Conservation (phyloP, 2,113 vertebrate genomes). For the Phylloscopus trochiloides region DNA sequence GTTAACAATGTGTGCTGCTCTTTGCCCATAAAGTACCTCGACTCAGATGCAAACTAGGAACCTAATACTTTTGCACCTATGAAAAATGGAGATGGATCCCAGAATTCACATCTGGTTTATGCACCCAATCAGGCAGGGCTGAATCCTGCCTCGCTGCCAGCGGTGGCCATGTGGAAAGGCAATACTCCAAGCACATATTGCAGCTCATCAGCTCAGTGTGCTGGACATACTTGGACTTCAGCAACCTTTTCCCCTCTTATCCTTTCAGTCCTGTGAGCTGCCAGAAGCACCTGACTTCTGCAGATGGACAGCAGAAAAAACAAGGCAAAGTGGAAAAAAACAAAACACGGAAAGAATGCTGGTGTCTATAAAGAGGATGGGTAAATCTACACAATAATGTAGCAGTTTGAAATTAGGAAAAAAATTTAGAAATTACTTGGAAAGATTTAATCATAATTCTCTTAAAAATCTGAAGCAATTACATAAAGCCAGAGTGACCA, state of each 20-base stretch:
- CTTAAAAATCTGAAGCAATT: not conserved
- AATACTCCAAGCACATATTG: not conserved
- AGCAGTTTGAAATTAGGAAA: not conserved
- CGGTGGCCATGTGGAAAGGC: not conserved
- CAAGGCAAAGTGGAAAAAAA: rapidly evolving
- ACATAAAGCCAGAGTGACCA: not conserved
- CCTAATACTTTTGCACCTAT: not conserved
- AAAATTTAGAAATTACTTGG: not conserved
- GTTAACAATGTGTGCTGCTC: not conserved
- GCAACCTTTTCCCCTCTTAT: not conserved
- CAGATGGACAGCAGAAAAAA: not conserved
- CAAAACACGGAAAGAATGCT: not conserved
- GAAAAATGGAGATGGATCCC: not conserved
- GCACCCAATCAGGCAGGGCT: not conserved
- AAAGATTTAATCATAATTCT: not conserved
- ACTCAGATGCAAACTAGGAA: not conserved
- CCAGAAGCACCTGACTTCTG: not conserved
- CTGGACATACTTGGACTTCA: not conserved
- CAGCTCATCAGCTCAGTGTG: not conserved
- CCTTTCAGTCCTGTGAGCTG: not conserved
- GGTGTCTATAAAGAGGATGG: not conserved
- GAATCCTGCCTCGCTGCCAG: not conserved
- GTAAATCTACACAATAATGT: not conserved
- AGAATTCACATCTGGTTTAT: not conserved
- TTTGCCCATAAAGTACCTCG: not conserved